A percentile compares a stretch with the other conserved stretches of the same genome.
Evolutionary conservation across 2,888 invertebrate genomes (phyloP).

Genomic region (Caenorhabditis macrosperma): DNA sequence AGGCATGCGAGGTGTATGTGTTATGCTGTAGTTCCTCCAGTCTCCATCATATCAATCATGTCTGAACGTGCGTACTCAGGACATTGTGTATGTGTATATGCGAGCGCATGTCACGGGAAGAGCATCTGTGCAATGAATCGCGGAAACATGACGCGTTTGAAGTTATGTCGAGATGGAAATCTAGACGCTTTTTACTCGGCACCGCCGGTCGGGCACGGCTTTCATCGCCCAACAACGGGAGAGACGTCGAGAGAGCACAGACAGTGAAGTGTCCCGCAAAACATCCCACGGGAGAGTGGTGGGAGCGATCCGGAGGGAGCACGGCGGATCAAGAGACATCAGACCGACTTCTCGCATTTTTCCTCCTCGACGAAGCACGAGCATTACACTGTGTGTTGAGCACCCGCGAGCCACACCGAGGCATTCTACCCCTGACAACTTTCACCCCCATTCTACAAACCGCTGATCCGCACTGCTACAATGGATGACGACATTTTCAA

Average conservation of each 20-base stretch:
- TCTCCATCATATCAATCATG: constrained; percentile 30
- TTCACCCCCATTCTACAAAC: constrained; percentile 60
- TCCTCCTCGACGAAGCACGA: constrained; percentile 35
- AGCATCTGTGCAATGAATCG: constrained; percentile 55
- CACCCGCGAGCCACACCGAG: constrained; percentile 47
- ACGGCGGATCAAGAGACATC: constrained; percentile 11
- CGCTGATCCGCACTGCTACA: constrained; percentile 32
- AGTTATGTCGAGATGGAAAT: constrained; percentile 47
- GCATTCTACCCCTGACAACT: constrained; percentile 59
- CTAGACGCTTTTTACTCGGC: constrained; percentile 46
- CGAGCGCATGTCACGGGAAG: constrained; percentile 12
- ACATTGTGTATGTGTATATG: constrained; percentile 1
- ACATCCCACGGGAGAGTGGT: constrained; percentile 50
- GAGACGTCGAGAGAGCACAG: constrained; percentile 28
- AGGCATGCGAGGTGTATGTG: not conserved
- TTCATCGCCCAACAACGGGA: constrained; percentile 2
- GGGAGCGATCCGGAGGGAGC: constrained; percentile 22
- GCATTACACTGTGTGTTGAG: constrained; percentile 55
- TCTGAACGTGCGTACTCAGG: constrained; percentile 37
- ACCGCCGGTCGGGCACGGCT: not conserved
- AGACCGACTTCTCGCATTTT: constrained; percentile 55
- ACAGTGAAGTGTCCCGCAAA: constrained; percentile 52
- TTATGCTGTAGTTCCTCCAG: not conserved
- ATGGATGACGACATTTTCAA: constrained; percentile 57
- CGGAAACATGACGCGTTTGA: constrained; percentile 50